Conservation (phyloP, 1,140 invertebrate genomes). For the Tribolium madens region DNA sequence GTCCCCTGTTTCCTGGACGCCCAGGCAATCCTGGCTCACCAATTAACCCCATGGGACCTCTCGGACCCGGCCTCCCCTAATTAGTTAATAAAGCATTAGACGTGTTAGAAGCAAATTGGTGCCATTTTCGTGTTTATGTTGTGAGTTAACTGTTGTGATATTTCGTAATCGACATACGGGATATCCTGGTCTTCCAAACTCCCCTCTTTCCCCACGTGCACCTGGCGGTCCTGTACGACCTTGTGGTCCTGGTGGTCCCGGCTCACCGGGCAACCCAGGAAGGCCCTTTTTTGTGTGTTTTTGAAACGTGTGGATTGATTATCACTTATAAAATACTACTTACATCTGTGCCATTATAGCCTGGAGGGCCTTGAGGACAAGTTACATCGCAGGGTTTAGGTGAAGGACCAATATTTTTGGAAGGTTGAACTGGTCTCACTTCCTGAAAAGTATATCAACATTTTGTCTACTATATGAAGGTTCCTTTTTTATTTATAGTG, state of each 20-base stretch:
- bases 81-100: conserved; percentile 30
- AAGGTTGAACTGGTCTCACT: conserved; percentile 28
- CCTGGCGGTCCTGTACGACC: conserved; percentile 62
- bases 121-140: conserved; percentile 23
- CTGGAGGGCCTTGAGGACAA: conserved; percentile 73
- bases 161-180: conserved; percentile 52
- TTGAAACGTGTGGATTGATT: not conserved
- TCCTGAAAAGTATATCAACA: conserved; percentile 39
- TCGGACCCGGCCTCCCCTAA: conserved; percentile 60
- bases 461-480: not conserved
- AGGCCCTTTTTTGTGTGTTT: conserved; percentile 42
- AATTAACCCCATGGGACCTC: conserved; percentile 56
- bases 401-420: not conserved
- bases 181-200: conserved; percentile 56
- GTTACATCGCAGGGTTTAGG: conserved; percentile 57
- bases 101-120: not conserved
- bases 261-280: conserved; percentile 57
- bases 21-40: conserved; percentile 64
- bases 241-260: conserved; percentile 59
- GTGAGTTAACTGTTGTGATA: conserved; percentile 28
- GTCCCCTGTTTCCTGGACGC: conserved; percentile 48
- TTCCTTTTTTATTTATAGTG: conserved; percentile 15
- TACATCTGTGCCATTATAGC: conserved; percentile 72
- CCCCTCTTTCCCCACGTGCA: conserved; percentile 61
- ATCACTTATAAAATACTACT: conserved; percentile 22